Conservation (phyloP, 2,888 invertebrate species). For the Petrolisthes cinctipes region DNA sequence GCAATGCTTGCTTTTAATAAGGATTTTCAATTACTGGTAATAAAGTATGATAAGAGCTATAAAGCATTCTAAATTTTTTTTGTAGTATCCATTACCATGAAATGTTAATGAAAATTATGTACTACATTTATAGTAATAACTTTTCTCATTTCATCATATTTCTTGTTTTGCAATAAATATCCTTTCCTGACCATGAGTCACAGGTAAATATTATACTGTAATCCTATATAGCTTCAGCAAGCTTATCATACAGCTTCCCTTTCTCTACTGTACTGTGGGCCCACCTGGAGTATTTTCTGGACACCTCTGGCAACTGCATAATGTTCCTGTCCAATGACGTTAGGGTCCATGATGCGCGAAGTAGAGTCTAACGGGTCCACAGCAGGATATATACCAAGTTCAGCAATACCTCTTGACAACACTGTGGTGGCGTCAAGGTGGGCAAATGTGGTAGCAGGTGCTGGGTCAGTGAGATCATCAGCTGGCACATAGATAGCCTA, state of each 20-base stretch:
- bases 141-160: too few relatives aligned
- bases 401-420: slow-evolving; percentile 67
- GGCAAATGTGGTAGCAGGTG: slow-evolving; percentile 68
- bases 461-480: slow-evolving; percentile 68
- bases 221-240: too few relatives aligned
- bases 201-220: too few relatives aligned
- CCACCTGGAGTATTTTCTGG: slow-evolving; percentile 63
- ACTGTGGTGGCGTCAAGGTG: slow-evolving; percentile 68
- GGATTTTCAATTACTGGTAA: too few relatives aligned
- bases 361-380: slow-evolving; percentile 68
- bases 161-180: too few relatives aligned
- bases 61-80: too few relatives aligned
- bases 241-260: neutral
- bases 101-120: too few relatives aligned
- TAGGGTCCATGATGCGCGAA: slow-evolving; percentile 66
- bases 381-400: slow-evolving; percentile 68
- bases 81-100: too few relatives aligned
- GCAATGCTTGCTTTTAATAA: too few relatives aligned
- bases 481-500: slow-evolving; percentile 68
- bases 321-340: slow-evolving; percentile 67
- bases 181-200: neutral
- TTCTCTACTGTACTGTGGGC: neutral
- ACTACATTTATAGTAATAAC: too few relatives aligned
- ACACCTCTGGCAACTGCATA: slow-evolving; percentile 67
- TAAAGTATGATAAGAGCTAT: too few relatives aligned